Evolutionary conservation across 2,113 vertebrate species (phyloP).

Genomic region (Heloderma charlesbogerti): DNA sequence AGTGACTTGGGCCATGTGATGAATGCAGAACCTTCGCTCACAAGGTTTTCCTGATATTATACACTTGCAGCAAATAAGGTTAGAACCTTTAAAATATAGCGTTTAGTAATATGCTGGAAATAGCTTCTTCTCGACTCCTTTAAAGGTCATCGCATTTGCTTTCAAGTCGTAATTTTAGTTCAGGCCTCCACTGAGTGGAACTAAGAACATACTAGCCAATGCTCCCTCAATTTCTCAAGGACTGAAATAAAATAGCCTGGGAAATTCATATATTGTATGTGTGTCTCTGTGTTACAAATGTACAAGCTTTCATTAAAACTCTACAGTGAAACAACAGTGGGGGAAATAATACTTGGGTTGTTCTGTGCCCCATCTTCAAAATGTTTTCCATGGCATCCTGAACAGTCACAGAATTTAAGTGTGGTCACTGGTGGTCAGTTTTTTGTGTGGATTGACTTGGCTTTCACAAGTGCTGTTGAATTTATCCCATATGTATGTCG

Average conservation of each 20-base stretch:
- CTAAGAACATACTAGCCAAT: constrained; percentile 65
- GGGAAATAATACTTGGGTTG: background rate
- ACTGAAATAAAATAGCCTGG: constrained; percentile 66
- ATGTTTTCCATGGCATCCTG: background rate
- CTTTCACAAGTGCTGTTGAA: background rate
- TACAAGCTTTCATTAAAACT: constrained; percentile 28
- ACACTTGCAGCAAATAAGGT: constrained; percentile 85
- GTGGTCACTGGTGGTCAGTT: background rate
- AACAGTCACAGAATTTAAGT: background rate
- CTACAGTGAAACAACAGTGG: background rate
- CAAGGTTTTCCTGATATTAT: constrained; percentile 80
- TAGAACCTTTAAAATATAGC: constrained; percentile 87
- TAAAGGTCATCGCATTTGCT: constrained; percentile 87
- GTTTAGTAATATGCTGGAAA: constrained; percentile 83
- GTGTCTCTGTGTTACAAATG: constrained; percentile 8
- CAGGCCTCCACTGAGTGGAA: constrained; percentile 64
- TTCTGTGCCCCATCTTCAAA: background rate
- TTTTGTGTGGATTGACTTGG: background rate
- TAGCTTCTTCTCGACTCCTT: constrained; percentile 79
- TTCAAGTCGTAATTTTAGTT: constrained; percentile 75
- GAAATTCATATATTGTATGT: constrained; percentile 31
- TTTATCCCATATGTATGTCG: background rate
- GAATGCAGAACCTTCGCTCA: constrained; percentile 77
- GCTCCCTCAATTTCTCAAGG: constrained; percentile 65
- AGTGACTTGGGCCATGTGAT: constrained; percentile 72